These are phyloP conservation scores for Trachelus stipa DNA, from an alignment of 2,888 invertebrate species.

Conservation along the genomic window DNA sequence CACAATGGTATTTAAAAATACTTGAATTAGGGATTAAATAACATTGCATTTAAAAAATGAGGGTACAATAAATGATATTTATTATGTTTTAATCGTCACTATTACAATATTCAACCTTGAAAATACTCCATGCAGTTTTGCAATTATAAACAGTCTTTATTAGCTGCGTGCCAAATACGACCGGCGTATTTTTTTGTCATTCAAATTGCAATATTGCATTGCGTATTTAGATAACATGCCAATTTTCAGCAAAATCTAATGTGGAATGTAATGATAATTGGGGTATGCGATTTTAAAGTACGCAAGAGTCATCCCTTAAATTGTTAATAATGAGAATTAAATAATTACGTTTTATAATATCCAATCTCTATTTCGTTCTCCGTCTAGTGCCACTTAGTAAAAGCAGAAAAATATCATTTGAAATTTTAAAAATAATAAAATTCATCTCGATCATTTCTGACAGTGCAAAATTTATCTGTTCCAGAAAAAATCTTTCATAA, in stretches of 20 bases:
- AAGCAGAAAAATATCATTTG: background rate
- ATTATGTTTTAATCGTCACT: slow-evolving; percentile 20
- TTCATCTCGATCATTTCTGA: background rate
- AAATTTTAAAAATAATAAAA: background rate
- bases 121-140: slow-evolving; percentile 26
- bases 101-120: slow-evolving; percentile 30
- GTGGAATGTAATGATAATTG: background rate
- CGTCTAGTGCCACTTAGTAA: background rate
- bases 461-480: background rate
- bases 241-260: background rate
- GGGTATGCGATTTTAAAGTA: background rate
- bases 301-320: background rate
- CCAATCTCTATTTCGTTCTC: background rate
- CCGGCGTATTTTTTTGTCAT: background rate
- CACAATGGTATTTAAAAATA: background rate
- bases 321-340: too few species aligned
- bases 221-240: background rate
- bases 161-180: background rate
- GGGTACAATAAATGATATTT: slow-evolving; percentile 33
- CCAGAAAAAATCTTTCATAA: background rate
- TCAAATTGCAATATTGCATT: background rate
- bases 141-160: slow-evolving; percentile 33
- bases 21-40: background rate
- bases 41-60: background rate
- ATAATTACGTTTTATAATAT: too few species aligned